Evolutionary conservation across 2,888 invertebrate species (phyloP), one percentile per base, ranked within the genome.

Genomic region (Zhuqinia jingwanae): DNA sequence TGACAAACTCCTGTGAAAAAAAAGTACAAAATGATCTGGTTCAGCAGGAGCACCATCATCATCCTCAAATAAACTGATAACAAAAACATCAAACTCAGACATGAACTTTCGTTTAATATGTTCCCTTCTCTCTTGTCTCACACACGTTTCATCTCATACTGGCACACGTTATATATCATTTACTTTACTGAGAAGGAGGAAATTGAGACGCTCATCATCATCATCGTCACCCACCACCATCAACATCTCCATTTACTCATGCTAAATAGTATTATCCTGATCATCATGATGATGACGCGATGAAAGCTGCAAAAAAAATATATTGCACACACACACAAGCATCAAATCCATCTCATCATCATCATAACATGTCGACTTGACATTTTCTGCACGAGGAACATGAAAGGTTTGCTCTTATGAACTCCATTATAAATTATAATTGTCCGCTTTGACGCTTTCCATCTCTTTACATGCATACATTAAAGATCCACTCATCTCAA

Each of bases 391-490:
- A 47, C 20, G 15, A 22, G 6, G 1, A 25, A 27, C n/a, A 65
- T 36, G 8, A 36, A 36, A 36, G 36, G 36, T 36, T 36, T 36
- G 36, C 36, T 36, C 36, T 36, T 8, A n/a, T 13, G 11, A 22
- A 22, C 47, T 15, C n/a, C n/a, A 53, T 53, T 75, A 75, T 56
- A 75, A 75, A 75, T 75, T 75, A 76, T 76, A 76, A 76, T 76
- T 76, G 56, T 76, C 58, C 73, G 27, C 50, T 73, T 73, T 73
- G 73, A 73, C 73, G 73, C 73, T 73, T 73, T 50, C 73, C 73
- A 45, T 36, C 36, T 36, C 36, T 36, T 25, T 58, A 22, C 8
- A 15, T 70, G 73, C 73, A 73, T 73, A 27, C 73, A 73, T 73
- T 27, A 50, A 13, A 45, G 27, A 47, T n/a, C n/a, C n/a, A n/a